phyloP scores from a whole-genome alignment of 2,113 vertebrate species.

The Corythornis cristatus region DNA sequence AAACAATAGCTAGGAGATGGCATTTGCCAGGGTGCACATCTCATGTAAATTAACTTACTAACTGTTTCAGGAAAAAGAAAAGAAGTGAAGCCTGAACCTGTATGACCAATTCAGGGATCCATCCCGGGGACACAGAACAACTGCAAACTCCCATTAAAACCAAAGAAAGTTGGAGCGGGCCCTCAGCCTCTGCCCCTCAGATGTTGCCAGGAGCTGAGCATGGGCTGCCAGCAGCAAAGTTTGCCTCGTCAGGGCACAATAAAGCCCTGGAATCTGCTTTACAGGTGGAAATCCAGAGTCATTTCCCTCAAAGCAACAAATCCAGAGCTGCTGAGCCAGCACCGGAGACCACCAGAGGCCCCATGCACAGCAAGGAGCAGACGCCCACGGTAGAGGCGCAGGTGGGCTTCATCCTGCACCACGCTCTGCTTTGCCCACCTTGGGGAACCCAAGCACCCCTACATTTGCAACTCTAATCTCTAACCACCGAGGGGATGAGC shows the following conservation, averaged over 20 bases:
- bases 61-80: conserved; percentile 62
- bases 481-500: background rate
- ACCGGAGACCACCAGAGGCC: background rate
- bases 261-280: conserved; percentile 56
- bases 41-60: conserved; percentile 83
- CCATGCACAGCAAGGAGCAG: background rate
- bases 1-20: conserved; percentile 84
- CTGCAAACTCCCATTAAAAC: conserved; percentile 17
- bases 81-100: conserved; percentile 54
- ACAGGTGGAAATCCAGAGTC: conserved; percentile 43
- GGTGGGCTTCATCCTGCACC: accelerated
- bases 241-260: conserved; percentile 17
- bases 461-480: background rate
- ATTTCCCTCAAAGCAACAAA: background rate
- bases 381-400: accelerated
- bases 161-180: background rate
- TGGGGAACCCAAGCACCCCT: background rate
- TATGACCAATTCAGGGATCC: conserved; percentile 34
- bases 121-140: conserved; percentile 32
- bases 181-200: background rate
- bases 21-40: conserved; percentile 82
- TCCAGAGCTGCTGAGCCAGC: background rate
- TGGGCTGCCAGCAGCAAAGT: background rate
- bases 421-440: accelerated
- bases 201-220: background rate